Evolutionary conservation across 2,888 invertebrate species (phyloP), one percentile per base, ranked within the genome.

Genomic region (Epinotia nisella): DNA sequence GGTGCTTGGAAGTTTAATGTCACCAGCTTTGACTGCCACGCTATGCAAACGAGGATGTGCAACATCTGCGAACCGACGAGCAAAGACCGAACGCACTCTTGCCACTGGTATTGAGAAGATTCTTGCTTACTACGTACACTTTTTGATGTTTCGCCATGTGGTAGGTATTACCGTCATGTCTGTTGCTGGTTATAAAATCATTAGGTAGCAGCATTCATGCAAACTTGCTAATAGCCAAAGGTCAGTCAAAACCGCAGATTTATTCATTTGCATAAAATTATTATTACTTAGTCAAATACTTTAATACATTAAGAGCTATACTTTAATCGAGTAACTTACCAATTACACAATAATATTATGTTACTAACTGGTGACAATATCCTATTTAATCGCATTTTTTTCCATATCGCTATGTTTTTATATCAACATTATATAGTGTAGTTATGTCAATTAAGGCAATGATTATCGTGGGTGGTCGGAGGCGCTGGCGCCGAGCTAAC

Each of bases 401-500:
- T 15, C 21, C 45, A 61, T 45, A 45, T 19, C 21, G 13, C 17
- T 4, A 60, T 60, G 17, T 39, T n/a, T n/a, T n/a, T n/a, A 17
- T 1, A 1, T 41, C 4, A 19, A 3, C 5, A 60, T 60, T 60
- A 39, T 39, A 39, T 39, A 60, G 15, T 61, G 41, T 9, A 19
- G 41, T 61, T 61, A 61, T 61, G 21, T 41, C 41, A 15, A 61
- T 61, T 45, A 61, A 3, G 13, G 53, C 53, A 58, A 67, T 71
- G 74, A 62, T 66, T 61, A 21, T 74, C 71, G 78, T 77, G 78
- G 78, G 78, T 72, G 78, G 78, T 62, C 75, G 29, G 19, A 60
- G 67, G 45, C 59, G 69, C 76, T 64, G 77, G 74, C 78, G 79
- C 78, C 76, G 75, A 72, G 74, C 74, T 71, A 73, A 69, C 73